phyloP scores from a whole-genome alignment of 1,140 invertebrate species.

The Orchesella cincta region DNA sequence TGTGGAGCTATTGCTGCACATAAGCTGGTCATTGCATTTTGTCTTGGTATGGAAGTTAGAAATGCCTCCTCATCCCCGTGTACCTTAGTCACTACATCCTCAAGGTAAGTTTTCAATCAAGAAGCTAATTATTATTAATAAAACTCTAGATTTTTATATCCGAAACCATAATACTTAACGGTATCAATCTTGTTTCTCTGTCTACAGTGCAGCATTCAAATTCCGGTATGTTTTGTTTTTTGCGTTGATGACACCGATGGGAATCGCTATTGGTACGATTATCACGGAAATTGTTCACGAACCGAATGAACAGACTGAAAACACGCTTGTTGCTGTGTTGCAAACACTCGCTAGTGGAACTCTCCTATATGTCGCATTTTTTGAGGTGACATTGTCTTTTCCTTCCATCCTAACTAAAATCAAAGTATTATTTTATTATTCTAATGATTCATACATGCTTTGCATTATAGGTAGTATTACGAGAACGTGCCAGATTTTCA shows the following conservation, averaged over 20 bases:
- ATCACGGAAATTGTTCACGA: conserved; percentile 45
- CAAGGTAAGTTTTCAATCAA: conserved; percentile 34
- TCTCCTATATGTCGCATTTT: conserved; percentile 51
- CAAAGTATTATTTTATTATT: background rate
- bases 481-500: conserved; percentile 49
- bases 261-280: conserved; percentile 48
- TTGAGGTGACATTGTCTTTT: conserved; percentile 49
- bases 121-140: background rate
- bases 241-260: conserved; percentile 50
- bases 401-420: too few species aligned
- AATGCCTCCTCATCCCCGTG: conserved; percentile 47
- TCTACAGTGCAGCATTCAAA: conserved; percentile 49
- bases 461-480: conserved; percentile 47
- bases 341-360: conserved; percentile 50
- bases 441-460: background rate
- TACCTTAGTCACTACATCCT: conserved; percentile 49
- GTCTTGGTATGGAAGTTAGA: conserved; percentile 69
- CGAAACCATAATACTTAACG: background rate
- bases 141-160: background rate
- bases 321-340: conserved; percentile 46
- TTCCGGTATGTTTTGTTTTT: conserved; percentile 50
- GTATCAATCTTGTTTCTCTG: conserved; percentile 8
- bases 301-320: conserved; percentile 37
- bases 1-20: conserved; percentile 61
- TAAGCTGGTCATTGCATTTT: conserved; percentile 77